Evolutionary conservation across 2,797 vertebrate genomes (phyloP), one percentile per base, ranked within the genome.

Genomic region (Artibeus lituratus): DNA sequence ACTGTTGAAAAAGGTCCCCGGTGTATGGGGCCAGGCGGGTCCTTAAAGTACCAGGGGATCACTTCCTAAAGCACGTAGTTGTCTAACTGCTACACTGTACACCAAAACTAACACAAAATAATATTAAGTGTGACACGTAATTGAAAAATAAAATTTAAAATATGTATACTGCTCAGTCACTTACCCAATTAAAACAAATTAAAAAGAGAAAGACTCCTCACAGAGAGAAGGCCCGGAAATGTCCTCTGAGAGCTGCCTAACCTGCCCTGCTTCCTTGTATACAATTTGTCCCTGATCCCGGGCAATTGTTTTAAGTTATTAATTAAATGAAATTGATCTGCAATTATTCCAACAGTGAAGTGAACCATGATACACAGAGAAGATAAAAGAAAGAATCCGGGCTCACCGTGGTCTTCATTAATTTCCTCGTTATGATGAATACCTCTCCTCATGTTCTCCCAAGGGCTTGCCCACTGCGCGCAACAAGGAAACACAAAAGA

Each of bases 241-340:
- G 26, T 76, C 69, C 73, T 84, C 12, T 67, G 44, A 73, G 85
- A 82, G 26, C 57, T 11, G 35, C 37, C 49, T 86, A 81, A 47
- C 74, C 67, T 70, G 10, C 12, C 14, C 32, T 44, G n/a, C 65
- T 89, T 82, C 73, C 62, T 57, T 90, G 70, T 72, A 51, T 35
- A 74, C 51, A 72, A 18, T 84, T 72, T 88, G 53, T 78, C 47
- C 42, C 69, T 35, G 72, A 89, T 92, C 83, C 62, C 72, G 39
- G 51, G 15, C 67, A 78, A 87, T 93, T 85, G 85, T 70, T 87
- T 97, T 90, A 83, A 70, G 76, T 94, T 88, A 96, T 90, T 94
- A 91, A 85, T 86, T 82, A 81, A 86, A 59, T 51, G 78, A 92
- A 96, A 90, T 62, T 94, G 86, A 94, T 96, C 65, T 90, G 86